Base-by-base conservation (phyloP, 2,797 vertebrate species). In the Myiotriccus ornatus region DNA sequence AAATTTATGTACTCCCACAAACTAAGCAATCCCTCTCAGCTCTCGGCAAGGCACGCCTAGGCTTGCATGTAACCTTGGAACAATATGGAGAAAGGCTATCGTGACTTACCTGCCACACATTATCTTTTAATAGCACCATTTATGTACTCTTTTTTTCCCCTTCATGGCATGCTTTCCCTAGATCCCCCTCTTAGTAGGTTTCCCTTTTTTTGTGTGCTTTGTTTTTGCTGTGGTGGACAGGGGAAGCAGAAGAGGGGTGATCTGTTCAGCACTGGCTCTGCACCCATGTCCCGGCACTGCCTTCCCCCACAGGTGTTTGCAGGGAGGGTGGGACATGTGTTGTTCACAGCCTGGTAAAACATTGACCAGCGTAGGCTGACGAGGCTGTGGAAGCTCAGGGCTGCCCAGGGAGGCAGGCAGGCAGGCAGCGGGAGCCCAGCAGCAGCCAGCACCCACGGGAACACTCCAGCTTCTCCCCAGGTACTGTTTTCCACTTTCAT, bases 281-380 rank as follows among this genome's bases (percentile, higher is more conserved):
- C 82, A 57, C 84, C 94, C 50, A 28, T 88, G 59, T 89, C 90
- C 96, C 75, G 77, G 96, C 84, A 35, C 89, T 97, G 93, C 97
- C 95, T 96, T 97, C 94, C 86, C 84, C 89, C 94, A 69, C 63
- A 28, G 85, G 88, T 98, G 98, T 98, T 98, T 98, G 98, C 97
- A 95, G 90, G 97, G 95, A 98, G 98, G 98, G 98, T 98, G 98
- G 98, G 98, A 98, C 98, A 44, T 64, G 52, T 56, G 95, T 75
- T 95, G 97, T 95, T 97, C 94, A 46, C 97, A 96, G 95, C 97
- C 97, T 97, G 90, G 98, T 98, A 95, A 98, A 98, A 98, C 98
- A 98, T 98, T 98, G 98, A 98, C 98, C 97, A 52, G 93, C 56
- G 28, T 96, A 67, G 93, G 95, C 97, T 96, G 97, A 95, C 77